These are phyloP conservation scores for Sesia bembeciformis DNA, from an alignment of 2,888 invertebrate genomes.

Conservation along the genomic window DNA sequence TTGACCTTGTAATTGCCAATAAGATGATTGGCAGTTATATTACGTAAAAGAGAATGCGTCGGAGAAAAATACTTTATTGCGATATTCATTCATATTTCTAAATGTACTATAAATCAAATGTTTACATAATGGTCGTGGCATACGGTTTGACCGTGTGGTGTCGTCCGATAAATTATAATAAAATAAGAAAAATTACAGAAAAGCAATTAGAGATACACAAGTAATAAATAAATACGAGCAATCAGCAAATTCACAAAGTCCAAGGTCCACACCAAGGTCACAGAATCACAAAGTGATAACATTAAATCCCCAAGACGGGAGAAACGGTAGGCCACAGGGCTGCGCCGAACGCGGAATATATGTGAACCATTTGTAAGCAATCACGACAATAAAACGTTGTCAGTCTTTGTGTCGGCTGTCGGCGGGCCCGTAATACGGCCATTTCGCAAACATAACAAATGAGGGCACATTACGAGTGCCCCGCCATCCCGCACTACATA, in stretches of 20 bases:
- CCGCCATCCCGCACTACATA: conserved; percentile 30
- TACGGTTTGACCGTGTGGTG: no score
- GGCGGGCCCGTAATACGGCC: conserved; percentile 39
- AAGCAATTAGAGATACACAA: background rate
- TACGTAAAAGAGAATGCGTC: no score
- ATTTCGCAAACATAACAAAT: conserved; percentile 65
- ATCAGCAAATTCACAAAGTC: background rate
- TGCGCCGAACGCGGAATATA: conserved; percentile 30
- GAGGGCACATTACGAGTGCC: conserved; percentile 48
- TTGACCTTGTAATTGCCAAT: no score
- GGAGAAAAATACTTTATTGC: no score
- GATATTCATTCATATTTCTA: no score
- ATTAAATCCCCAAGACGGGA: background rate
- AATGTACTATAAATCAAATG: no score
- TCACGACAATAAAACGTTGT: conserved; percentile 58
- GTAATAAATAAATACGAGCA: background rate
- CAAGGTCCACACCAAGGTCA: background rate
- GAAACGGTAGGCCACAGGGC: background rate
- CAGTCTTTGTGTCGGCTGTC: conserved; percentile 56
- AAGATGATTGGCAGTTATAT: no score
- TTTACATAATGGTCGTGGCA: no score
- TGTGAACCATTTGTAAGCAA: conserved; percentile 60
- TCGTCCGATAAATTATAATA: background rate
- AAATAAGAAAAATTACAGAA: background rate
- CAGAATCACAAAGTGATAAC: background rate